Conservation (phyloP, 2,113 vertebrate genomes). For the Toxotes jaculatrix region DNA sequence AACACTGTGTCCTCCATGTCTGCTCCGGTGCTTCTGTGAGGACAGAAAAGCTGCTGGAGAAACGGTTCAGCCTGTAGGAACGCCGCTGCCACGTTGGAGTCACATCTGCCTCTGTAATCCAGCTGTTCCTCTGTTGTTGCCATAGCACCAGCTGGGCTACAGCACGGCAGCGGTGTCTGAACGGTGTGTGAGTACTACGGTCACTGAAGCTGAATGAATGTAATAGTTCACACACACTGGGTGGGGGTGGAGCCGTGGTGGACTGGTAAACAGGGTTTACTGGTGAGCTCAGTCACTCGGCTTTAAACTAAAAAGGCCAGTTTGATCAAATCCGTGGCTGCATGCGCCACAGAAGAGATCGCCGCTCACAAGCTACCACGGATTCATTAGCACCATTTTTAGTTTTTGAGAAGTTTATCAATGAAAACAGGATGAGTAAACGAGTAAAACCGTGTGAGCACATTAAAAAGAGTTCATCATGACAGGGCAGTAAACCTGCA, state of each 20-base stretch:
- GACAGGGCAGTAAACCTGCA: not conserved
- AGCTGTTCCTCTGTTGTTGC: not conserved
- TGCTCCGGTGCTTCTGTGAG: conserved; percentile 24
- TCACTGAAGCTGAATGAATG: conserved; percentile 40
- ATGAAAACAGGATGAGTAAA: no score
- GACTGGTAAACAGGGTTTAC: no score
- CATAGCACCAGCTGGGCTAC: not conserved
- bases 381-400: conserved; percentile 59
- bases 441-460: no score
- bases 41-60: conserved; percentile 34
- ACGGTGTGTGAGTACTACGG: not conserved
- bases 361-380: conserved; percentile 43
- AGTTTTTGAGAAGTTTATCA: no score
- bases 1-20: not conserved
- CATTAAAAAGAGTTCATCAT: no score
- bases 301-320: not conserved
- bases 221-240: no score
- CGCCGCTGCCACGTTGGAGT: conserved; percentile 23
- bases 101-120: not conserved
- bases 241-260: no score
- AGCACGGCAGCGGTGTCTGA: conserved; percentile 14
- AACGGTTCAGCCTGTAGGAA: conserved; percentile 1
- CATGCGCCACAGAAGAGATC: no score
- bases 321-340: no score
- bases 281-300: no score